Evolutionary conservation across 2,113 vertebrate genomes (phyloP).

Genomic region (Anser cygnoides): DNA sequence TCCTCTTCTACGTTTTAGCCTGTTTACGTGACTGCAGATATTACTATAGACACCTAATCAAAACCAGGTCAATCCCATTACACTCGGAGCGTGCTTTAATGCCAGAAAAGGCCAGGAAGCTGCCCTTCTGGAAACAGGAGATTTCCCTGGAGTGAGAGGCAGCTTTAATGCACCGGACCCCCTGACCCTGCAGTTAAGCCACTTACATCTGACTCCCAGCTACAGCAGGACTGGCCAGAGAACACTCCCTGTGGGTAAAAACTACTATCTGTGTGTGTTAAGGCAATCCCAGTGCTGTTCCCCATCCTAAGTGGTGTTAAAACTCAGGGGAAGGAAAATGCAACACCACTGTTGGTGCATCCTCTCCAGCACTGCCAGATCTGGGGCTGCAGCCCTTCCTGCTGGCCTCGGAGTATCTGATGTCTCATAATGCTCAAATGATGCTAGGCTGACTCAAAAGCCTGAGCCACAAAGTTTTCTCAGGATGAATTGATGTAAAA

Average conservation of each 20-base stretch:
- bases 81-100: background rate
- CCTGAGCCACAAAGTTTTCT: background rate
- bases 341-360: background rate
- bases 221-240: background rate
- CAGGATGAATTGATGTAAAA: background rate
- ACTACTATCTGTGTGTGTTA: background rate
- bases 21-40: background rate
- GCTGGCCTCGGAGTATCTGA: background rate
- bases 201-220: background rate
- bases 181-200: background rate
- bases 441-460: background rate
- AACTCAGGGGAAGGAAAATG: background rate
- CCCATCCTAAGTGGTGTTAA: background rate
- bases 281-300: background rate
- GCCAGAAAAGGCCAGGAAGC: background rate
- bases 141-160: background rate
- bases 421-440: background rate
- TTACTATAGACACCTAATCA: background rate
- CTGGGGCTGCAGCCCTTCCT: background rate
- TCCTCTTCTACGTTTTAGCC: background rate
- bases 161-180: background rate
- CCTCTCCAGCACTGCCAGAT: accelerated
- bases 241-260: background rate
- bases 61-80: background rate
- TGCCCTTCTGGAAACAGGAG: background rate